Conservation (phyloP, 2,888 invertebrate species). For the Apotomis betuletana region DNA sequence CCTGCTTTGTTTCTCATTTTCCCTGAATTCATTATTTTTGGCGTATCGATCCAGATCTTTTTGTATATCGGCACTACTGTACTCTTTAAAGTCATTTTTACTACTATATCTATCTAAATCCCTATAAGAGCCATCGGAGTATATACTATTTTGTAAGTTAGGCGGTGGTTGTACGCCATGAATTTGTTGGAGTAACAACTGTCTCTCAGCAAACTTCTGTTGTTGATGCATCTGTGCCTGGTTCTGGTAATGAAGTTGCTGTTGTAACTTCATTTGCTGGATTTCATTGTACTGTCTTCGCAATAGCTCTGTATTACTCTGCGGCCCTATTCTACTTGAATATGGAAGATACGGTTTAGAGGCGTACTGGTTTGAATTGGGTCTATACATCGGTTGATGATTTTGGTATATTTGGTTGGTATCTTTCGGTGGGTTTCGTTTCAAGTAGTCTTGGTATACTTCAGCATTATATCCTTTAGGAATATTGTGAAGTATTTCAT, state of each 20-base stretch:
- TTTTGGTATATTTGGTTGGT: constrained; percentile 83
- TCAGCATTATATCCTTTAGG: constrained; percentile 84
- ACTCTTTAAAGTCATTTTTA: constrained; percentile 75
- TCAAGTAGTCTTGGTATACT: constrained; percentile 81
- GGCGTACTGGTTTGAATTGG: constrained; percentile 77
- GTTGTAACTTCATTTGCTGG: constrained; percentile 86
- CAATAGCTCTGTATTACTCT: constrained; percentile 84
- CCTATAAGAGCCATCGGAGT: constrained; percentile 76
- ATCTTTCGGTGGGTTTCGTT: constrained; percentile 83
- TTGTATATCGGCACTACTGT: constrained; percentile 71
- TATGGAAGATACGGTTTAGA: constrained; percentile 80
- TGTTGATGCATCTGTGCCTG: constrained; percentile 86
- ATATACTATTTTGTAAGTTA: constrained; percentile 78
- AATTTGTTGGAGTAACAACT: constrained; percentile 84
- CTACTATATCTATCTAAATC: constrained; percentile 77
- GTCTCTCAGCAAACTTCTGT: constrained; percentile 85
- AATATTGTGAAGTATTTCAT: constrained; percentile 73
- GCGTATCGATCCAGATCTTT: constrained; percentile 71
- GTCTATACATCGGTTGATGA: constrained; percentile 77
- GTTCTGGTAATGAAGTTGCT: constrained; percentile 85
- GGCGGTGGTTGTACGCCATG: constrained; percentile 81
- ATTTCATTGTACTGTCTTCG: constrained; percentile 85
- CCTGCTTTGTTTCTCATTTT: constrained; percentile 69
- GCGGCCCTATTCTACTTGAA: constrained; percentile 78
- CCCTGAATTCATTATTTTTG: constrained; percentile 72